phyloP scores from a whole-genome alignment of 2,888 invertebrate genomes.

The Eurois occulta region DNA sequence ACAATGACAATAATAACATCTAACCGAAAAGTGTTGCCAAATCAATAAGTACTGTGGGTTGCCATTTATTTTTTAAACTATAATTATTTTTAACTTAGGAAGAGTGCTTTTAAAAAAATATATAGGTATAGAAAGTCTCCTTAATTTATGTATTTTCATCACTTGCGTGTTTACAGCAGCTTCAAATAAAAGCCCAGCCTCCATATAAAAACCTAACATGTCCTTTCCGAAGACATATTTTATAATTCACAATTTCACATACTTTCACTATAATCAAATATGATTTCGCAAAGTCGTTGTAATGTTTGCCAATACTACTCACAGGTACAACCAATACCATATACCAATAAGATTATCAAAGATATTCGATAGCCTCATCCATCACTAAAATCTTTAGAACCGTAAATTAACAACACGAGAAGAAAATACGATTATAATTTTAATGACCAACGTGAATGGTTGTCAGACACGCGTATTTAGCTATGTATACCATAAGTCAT shows the following conservation, averaged over 20 bases:
- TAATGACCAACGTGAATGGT: conserved; percentile 32
- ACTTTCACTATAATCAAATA: conserved; percentile 24
- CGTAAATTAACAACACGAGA: conserved; percentile 23
- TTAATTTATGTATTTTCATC: too few relatives aligned
- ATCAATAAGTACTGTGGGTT: too few relatives aligned
- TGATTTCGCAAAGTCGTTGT: conserved; percentile 1
- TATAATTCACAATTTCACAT: conserved; percentile 11
- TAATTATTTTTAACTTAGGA: too few relatives aligned
- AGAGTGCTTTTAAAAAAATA: too few relatives aligned
- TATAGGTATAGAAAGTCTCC: too few relatives aligned
- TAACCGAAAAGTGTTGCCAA: too few relatives aligned
- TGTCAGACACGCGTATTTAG: conserved; percentile 50
- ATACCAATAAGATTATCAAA: conserved; percentile 3
- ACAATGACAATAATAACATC: too few relatives aligned
- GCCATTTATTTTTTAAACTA: too few relatives aligned
- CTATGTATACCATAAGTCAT: conserved; percentile 70
- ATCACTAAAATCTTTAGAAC: conserved; percentile 10
- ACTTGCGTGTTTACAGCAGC: too few relatives aligned
- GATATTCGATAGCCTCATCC: conserved; percentile 14
- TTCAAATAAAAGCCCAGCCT: too few relatives aligned
- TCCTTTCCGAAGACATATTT: neutral
- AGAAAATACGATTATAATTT: conserved; percentile 41
- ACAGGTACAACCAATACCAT: neutral
- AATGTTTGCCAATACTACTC: neutral
- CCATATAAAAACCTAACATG: too few relatives aligned